Evolutionary conservation across 2,797 vertebrate genomes (phyloP), one percentile per base, ranked within the genome.

Genomic region (Esox masquinongy): DNA sequence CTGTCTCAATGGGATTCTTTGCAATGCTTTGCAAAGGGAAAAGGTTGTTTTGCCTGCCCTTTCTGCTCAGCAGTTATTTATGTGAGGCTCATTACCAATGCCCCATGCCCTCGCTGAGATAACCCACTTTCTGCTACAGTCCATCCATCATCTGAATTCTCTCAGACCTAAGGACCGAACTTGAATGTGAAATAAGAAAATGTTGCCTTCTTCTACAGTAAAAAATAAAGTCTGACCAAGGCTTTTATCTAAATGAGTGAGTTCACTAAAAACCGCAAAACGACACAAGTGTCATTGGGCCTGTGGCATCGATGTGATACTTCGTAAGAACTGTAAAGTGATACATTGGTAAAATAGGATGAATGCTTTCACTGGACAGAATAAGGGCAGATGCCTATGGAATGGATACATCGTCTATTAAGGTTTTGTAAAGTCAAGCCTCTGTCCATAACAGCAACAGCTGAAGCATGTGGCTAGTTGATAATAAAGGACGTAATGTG

Each of bases 11-110:
- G 80, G 82, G 80, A 80, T 70, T 85, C 67, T 84, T 75, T 74
- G 68, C 69, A 79, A 64, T 68, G 76, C 74, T 51, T 77, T 66
- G 26, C 78, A 82, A 74, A 72, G 71, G 70, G 80, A 81, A 85
- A 86, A 77, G 84, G 74, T 83, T 83, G 70, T 75, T n/a, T 61
- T 34, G 51, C 29, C 43, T 72, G 24, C 59, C 50, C 70, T 81
- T 79, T 74, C 64, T 82, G 74, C 75, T 76, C 71, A 49, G 72
- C 72, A 80, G 74, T 86, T 90, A 84, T 87, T 85, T 82, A 68
- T 87, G 79, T 85, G 74, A 74, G 66, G 82, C 85, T 85, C 74
- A 72, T 86, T 86, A 85, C 77, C 79, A 84, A 90, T 77, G 84
- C 83, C 79, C 70, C 61, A 74, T 78, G 74, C 81, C 84, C 12